These are phyloP conservation scores for Omphaloscelis lunosa DNA, from an alignment of 2,888 invertebrate genomes.

Conservation along the genomic window DNA sequence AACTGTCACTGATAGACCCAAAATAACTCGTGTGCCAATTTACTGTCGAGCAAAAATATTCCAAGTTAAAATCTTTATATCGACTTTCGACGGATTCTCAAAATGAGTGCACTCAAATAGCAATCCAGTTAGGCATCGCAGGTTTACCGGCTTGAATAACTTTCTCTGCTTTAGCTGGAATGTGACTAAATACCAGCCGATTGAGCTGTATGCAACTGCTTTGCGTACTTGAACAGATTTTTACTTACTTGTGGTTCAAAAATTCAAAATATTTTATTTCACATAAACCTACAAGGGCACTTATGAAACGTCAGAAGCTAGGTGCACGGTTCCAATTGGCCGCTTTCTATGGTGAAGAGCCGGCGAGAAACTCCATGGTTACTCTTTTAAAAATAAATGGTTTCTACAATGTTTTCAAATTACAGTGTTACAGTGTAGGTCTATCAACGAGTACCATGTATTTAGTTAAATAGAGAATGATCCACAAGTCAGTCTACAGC, in stretches of 20 bases:
- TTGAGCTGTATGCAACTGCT: constrained; percentile 59
- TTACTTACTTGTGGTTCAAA: constrained; percentile 15
- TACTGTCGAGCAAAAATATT: background rate
- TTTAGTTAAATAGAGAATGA: too few species aligned
- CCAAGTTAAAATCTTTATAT: background rate
- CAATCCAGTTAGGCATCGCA: constrained; percentile 61
- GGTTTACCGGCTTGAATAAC: constrained; percentile 70
- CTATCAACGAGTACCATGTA: too few species aligned
- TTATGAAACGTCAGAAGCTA: too few species aligned
- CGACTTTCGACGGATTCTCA: constrained; percentile 35
- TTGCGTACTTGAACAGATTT: constrained; percentile 27
- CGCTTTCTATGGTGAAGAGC: too few species aligned
- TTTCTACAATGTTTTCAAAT: too few species aligned
- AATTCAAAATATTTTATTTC: too few species aligned
- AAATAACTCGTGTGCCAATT: background rate
- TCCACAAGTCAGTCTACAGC: too few species aligned
- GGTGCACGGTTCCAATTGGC: too few species aligned
- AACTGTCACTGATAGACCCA: background rate
- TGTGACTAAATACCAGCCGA: constrained; percentile 65
- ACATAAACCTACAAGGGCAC: too few species aligned
- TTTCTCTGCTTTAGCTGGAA: constrained; percentile 54
- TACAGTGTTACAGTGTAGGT: too few species aligned
- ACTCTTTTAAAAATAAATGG: too few species aligned
- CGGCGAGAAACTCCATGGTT: too few species aligned
- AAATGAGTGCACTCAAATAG: constrained; percentile 55